phyloP scores from a whole-genome alignment of 2,113 vertebrate genomes.

The Calyptommatus sinebrachiatus region DNA sequence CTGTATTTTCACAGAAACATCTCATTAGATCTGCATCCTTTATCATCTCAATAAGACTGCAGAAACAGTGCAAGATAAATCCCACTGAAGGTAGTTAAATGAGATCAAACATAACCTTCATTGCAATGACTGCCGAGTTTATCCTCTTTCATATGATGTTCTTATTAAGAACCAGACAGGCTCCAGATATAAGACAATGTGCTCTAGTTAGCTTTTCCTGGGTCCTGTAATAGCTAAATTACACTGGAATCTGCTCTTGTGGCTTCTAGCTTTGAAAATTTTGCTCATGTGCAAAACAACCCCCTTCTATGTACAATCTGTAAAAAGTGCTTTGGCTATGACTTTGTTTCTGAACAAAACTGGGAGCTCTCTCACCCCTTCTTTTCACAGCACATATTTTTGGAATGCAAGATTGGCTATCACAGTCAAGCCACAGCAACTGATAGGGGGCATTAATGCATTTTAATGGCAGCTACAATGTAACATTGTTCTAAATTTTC shows the following conservation, averaged over 20 bases:
- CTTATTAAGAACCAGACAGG: conserved; percentile 35
- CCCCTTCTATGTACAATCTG: not conserved
- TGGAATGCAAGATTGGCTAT: conserved; percentile 3
- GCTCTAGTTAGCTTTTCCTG: conserved; percentile 1
- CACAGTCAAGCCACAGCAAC: not conserved
- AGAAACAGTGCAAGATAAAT: conserved; percentile 63
- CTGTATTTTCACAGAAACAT: conserved; percentile 54
- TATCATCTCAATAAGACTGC: conserved; percentile 49
- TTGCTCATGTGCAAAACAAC: conserved; percentile 4
- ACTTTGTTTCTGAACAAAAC: not conserved
- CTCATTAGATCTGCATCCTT: conserved; percentile 55
- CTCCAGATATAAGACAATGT: not conserved
- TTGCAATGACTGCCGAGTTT: conserved; percentile 30
- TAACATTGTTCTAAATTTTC: conserved; percentile 24
- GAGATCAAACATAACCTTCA: conserved; percentile 58
- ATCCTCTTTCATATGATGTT: not conserved
- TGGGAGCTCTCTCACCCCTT: not conserved
- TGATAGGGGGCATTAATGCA: not conserved
- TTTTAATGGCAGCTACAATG: conserved; percentile 3
- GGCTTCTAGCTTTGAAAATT: not conserved
- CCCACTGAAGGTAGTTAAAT: conserved; percentile 65
- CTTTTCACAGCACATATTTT: conserved; percentile 1
- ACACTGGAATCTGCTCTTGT: rapidly evolving
- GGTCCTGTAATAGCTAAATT: conserved; percentile 11
- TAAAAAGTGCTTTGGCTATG: not conserved